A percentile compares a stretch with the other conserved stretches of the same genome.
Conservation (phyloP, 2,113 vertebrate genomes). For the Cygnus atratus region DNA sequence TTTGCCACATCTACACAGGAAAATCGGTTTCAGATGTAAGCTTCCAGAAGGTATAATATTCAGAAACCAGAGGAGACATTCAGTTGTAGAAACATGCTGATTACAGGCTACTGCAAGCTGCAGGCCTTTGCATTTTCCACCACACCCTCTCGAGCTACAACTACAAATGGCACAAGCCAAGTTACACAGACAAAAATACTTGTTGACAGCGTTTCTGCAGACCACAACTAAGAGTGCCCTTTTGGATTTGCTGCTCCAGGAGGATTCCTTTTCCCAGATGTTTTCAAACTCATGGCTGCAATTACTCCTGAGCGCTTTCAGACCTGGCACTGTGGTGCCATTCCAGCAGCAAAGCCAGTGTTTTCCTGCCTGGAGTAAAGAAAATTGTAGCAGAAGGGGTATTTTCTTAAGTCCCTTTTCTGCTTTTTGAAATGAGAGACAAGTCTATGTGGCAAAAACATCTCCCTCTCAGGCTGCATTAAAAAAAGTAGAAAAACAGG, state of each 20-base stretch:
- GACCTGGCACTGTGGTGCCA: not conserved
- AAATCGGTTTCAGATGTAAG: not conserved
- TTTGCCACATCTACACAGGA: not conserved
- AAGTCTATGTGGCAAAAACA: not conserved
- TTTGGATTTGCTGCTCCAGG: not conserved
- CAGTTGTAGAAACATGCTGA: not conserved
- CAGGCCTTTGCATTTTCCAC: conserved; percentile 29
- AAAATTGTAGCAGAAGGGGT: too few relatives aligned
- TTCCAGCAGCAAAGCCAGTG: not conserved
- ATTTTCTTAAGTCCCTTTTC: not conserved
- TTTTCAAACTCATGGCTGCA: not conserved
- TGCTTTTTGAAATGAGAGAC: not conserved
- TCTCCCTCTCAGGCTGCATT: not conserved
- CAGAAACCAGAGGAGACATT: conserved; percentile 10
- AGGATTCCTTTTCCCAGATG: not conserved
- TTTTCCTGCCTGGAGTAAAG: not conserved
- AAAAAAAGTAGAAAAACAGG: not conserved
- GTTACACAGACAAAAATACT: conserved; percentile 2
- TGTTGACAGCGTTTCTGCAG: not conserved
- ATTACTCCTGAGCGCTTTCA: not conserved
- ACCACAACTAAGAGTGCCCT: not conserved
- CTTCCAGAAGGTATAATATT: not conserved
- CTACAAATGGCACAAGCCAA: not conserved
- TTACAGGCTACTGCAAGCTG: conserved; percentile 29
- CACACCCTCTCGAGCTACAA: conserved; percentile 38